These are phyloP conservation scores for Melanotaenia boesemani DNA, from an alignment of 2,797 vertebrate genomes.

Conservation along the genomic window DNA sequence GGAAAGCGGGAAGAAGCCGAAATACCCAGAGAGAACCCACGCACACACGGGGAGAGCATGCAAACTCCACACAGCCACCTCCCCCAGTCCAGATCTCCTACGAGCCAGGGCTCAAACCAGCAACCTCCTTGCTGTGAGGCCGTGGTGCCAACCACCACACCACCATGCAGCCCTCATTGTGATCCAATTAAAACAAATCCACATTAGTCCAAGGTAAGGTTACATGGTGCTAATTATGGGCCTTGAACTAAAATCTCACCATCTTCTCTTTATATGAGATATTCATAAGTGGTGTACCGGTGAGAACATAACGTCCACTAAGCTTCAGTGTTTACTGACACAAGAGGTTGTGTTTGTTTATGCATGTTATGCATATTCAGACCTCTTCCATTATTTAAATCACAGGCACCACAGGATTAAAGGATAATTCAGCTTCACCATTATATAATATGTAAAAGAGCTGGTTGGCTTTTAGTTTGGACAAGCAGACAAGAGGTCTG, in stretches of 20 bases:
- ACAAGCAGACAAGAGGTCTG: background rate
- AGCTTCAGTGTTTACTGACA: background rate
- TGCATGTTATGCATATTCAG: conserved; percentile 3
- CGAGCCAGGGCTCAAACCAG: no score
- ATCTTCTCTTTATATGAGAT: background rate
- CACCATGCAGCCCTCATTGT: no score
- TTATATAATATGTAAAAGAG: background rate
- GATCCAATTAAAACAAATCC: no score
- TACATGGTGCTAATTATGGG: background rate
- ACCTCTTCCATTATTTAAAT: background rate
- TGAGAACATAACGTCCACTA: background rate
- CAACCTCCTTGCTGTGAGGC: no score
- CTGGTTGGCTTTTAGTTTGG: background rate
- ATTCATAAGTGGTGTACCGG: background rate
- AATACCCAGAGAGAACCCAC: no score
- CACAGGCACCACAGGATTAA: background rate
- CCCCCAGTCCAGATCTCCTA: no score
- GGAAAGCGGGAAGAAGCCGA: no score
- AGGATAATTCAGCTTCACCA: background rate
- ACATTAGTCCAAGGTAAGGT: background rate
- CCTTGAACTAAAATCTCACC: background rate
- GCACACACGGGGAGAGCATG: no score
- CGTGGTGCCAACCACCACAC: no score
- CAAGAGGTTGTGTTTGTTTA: background rate
- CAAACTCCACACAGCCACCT: no score